Evolutionary conservation across 1,140 invertebrate species (phyloP).

Genomic region (Tetragnatha versicolor): DNA sequence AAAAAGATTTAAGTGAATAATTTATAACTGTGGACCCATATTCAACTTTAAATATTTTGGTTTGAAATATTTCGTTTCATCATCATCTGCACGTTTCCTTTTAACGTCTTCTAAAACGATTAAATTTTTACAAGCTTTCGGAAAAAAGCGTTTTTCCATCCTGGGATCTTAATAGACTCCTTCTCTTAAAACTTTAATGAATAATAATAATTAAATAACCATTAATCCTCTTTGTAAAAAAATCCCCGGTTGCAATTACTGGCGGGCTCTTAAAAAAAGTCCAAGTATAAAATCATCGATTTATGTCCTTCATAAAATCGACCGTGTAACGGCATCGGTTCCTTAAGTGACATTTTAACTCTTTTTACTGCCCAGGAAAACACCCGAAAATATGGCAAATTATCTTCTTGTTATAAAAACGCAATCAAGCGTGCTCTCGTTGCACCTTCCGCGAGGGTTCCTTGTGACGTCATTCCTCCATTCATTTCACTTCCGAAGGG

Average conservation of each 20-base stretch:
- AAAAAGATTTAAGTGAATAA: no score
- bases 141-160: no score
- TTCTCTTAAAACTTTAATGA: not conserved
- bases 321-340: conserved; percentile 4
- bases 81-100: no score
- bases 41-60: no score
- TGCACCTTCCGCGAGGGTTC: conserved; percentile 21
- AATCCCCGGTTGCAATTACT: no score
- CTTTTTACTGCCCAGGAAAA: not conserved
- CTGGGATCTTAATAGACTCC: not conserved
- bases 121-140: no score
- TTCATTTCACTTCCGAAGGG: conserved; percentile 38
- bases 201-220: not conserved
- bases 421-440: conserved; percentile 1
- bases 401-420: conserved; percentile 28
- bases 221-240: not conserved
- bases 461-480: conserved; percentile 23
- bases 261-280: not conserved
- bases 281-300: not conserved
- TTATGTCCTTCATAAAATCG: not conserved
- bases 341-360: conserved; percentile 10
- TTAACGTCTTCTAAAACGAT: no score
- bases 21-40: no score
- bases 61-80: no score
- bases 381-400: not conserved